A percentile compares a stretch with the other conserved stretches of the same genome.
phyloP scores from a whole-genome alignment of 2,888 invertebrate species.

The Ephialtes manifestator region DNA sequence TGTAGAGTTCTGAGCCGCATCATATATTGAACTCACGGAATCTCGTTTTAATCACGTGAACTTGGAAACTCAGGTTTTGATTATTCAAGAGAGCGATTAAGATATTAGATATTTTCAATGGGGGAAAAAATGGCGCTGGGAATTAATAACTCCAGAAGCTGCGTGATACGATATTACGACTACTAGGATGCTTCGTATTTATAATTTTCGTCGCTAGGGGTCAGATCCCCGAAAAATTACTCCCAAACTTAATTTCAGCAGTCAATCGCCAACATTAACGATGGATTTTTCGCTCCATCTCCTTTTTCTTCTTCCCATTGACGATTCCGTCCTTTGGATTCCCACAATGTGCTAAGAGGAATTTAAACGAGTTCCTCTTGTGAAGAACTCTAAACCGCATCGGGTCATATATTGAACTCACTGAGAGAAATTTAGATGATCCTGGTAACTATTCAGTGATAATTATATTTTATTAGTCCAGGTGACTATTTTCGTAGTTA shows the following conservation, averaged over 20 bases:
- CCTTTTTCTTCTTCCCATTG: slow-evolving; percentile 46
- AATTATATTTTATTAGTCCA: too few relatives aligned
- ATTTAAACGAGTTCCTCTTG: slow-evolving; percentile 17
- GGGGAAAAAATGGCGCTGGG: slow-evolving; percentile 54
- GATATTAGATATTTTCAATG: too few relatives aligned
- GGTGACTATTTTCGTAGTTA: too few relatives aligned
- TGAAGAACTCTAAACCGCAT: background rate
- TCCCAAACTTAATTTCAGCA: slow-evolving; percentile 58
- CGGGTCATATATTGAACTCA: background rate
- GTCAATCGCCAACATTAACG: slow-evolving; percentile 81
- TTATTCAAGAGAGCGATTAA: too few relatives aligned
- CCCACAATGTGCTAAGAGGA: too few relatives aligned
- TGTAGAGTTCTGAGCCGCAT: background rate
- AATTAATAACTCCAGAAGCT: slow-evolving; percentile 13
- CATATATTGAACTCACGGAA: background rate
- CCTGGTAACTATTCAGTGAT: too few relatives aligned
- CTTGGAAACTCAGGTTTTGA: slow-evolving; percentile 13
- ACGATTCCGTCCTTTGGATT: too few relatives aligned
- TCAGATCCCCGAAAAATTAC: slow-evolving; percentile 75
- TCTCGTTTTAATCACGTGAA: slow-evolving; percentile 54
- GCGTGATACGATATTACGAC: background rate
- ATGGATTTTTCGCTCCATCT: slow-evolving; percentile 62
- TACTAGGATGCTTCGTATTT: slow-evolving; percentile 46
- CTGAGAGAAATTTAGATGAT: too few relatives aligned
- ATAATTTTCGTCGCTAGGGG: slow-evolving; percentile 65